Percentiles rank a stretch among this genome's conserved stretches.
These are phyloP conservation scores for Polydesmus complanatus DNA, from an alignment of 2,888 invertebrate genomes.

Conservation along the genomic window DNA sequence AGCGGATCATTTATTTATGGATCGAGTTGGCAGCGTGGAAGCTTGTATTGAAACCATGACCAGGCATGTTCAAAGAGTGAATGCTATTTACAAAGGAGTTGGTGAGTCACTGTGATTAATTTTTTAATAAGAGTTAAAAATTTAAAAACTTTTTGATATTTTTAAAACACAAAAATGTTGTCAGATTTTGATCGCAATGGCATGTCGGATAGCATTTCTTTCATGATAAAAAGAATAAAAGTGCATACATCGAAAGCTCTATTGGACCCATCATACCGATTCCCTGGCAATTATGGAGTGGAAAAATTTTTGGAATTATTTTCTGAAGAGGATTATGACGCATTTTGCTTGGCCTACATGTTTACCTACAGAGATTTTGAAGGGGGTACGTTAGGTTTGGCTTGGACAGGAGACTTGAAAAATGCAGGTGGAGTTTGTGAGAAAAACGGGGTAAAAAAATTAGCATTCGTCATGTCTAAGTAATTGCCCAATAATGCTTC, in stretches of 20 bases:
- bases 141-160: not conserved
- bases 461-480: not conserved
- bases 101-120: constrained; percentile 25
- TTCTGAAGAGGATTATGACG: constrained; percentile 95
- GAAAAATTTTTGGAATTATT: constrained; percentile 96
- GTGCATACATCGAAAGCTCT: constrained; percentile 76
- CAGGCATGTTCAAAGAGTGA: constrained; percentile 82
- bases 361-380: constrained; percentile 94
- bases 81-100: constrained; percentile 37
- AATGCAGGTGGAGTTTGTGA: constrained; percentile 98
- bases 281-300: constrained; percentile 90
- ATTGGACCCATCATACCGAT: constrained; percentile 72
- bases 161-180: constrained; percentile 23
- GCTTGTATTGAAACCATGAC: constrained; percentile 92
- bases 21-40: constrained; percentile 84
- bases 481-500: not conserved
- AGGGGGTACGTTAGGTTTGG: constrained; percentile 89
- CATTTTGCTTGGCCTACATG: constrained; percentile 96
- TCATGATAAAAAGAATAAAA: constrained; percentile 91
- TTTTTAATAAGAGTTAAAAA: not conserved
- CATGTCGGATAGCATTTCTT: constrained; percentile 78
- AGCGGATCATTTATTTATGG: constrained; percentile 84
- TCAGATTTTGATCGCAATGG: constrained; percentile 87
- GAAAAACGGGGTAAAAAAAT: constrained; percentile 67
- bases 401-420: constrained; percentile 93